Base-by-base conservation (phyloP, 1,140 invertebrate genomes). In the Zaprionus camerounensis region DNA sequence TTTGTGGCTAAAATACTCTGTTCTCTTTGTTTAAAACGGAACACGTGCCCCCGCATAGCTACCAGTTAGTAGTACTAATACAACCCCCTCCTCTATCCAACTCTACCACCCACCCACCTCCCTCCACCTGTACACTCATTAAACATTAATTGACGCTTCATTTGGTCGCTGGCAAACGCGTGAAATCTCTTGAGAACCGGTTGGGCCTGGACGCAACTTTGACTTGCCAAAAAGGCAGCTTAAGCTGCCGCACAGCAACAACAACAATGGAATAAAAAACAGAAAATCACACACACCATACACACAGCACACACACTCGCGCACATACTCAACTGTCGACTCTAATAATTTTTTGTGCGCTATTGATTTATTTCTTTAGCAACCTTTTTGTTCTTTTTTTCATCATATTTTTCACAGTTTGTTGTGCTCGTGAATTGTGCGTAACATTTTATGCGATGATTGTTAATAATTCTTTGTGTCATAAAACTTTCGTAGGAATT, bases 331-430 rank as follows among this genome's bases (percentile, higher is more conserved):
- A 88, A 76, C 81, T 87, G 81, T 87, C 84, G 81, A 67, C 65
- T 84, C 84, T 71, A 84, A 81, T 76, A 88, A 79, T 81, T 84
- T 84, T 75, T 84, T 90, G 31, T 34, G 31, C 41, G 71, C 88
- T 88, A 88, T 88, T 88, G 84, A 88, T 88, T 88, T 88, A 90
- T 88, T 88, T 90, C 66, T 76, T 87, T 88, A 84, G 81, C 74
- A 84, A 81, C 68, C 71, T 88, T 58, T 61, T 41, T 20, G 26
- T 34, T 51, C 4, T 67, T 65, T 59, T 17, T 17, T 17, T 17
- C 7, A 70, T 53, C 31, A 34, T 34, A 34, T 51, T 51, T 71
- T 75, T 76, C 66, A 85, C 77, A 80, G 53, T 68, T 68, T 69
- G 65, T 71, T 62, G 57, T 69, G 44, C 55, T 73, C 61, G 5